Evolutionary conservation across 2,113 vertebrate species (phyloP).

Genomic region (Telmatochromis brachygnathus): DNA sequence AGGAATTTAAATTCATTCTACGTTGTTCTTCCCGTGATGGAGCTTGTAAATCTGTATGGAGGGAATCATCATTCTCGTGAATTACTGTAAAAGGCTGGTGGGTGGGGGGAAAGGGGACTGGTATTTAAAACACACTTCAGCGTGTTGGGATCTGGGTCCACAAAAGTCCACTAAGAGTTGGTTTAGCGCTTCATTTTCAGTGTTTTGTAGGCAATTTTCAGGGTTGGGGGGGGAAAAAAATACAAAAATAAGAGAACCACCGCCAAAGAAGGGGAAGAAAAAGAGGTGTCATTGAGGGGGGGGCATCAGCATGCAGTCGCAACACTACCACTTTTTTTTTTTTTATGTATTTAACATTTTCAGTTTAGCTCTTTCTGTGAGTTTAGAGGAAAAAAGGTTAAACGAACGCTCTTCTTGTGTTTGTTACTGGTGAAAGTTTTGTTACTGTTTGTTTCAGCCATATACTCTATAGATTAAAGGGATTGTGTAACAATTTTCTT

Average conservation of each 20-base stretch:
- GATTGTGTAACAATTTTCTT: constrained; percentile 34
- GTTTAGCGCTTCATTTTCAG: neutral
- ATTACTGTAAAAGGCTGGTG: neutral
- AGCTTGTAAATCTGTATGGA: neutral
- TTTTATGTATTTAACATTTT: neutral
- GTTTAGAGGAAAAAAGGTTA: neutral
- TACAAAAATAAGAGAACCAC: neutral
- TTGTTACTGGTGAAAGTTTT: neutral
- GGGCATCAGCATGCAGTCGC: neutral
- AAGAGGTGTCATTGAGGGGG: neutral
- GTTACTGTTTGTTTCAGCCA: neutral
- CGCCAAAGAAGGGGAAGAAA: neutral
- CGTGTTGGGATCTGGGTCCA: neutral
- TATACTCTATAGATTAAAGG: constrained; percentile 60
- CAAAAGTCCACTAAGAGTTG: neutral
- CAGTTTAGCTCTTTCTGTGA: neutral
- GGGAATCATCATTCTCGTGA: neutral
- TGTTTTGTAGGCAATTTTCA: neutral
- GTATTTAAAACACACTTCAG: neutral
- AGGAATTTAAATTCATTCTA: neutral
- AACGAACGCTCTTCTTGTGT: neutral
- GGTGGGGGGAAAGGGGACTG: neutral
- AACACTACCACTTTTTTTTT: neutral
- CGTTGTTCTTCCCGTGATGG: neutral
- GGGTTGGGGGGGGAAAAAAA: accelerated